phyloP scores from a whole-genome alignment of 2,113 vertebrate genomes.

The Danionella cerebrum region DNA sequence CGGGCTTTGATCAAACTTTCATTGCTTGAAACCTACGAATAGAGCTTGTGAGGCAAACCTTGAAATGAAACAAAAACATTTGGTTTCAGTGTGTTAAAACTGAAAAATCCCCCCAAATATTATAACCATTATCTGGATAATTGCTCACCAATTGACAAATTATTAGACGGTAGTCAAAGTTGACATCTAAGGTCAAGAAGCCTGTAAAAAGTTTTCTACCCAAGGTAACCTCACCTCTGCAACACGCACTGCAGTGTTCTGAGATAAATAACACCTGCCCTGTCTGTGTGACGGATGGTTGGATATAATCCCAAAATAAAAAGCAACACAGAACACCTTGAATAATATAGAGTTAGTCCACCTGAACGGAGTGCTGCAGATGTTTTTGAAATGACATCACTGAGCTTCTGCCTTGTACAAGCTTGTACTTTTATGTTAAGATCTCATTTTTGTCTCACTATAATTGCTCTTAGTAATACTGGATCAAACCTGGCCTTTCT shows the following conservation, averaged over 20 bases:
- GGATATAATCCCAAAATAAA: constrained; percentile 21
- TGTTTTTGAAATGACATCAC: background rate
- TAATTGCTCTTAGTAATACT: background rate
- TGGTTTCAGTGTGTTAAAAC: too few species aligned
- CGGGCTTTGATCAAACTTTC: background rate
- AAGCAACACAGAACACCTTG: background rate
- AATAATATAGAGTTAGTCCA: constrained; percentile 1
- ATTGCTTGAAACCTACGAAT: background rate
- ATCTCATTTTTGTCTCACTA: background rate
- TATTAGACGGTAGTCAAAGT: background rate
- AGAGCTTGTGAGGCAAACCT: background rate
- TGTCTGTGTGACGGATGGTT: constrained; percentile 21
- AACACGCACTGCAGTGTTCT: constrained; percentile 8
- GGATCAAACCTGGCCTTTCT: background rate
- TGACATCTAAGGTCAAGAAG: background rate
- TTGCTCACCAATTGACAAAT: too few species aligned
- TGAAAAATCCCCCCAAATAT: too few species aligned
- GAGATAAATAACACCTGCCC: constrained; percentile 23
- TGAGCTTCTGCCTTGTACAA: background rate
- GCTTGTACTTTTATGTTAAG: background rate
- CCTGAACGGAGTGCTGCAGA: background rate
- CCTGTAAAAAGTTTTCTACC: background rate
- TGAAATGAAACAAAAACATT: background rate
- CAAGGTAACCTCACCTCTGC: constrained; percentile 37
- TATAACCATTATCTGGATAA: too few species aligned